phyloP scores from a whole-genome alignment of 2,797 vertebrate genomes.

The Craterocephalus amniculus region DNA sequence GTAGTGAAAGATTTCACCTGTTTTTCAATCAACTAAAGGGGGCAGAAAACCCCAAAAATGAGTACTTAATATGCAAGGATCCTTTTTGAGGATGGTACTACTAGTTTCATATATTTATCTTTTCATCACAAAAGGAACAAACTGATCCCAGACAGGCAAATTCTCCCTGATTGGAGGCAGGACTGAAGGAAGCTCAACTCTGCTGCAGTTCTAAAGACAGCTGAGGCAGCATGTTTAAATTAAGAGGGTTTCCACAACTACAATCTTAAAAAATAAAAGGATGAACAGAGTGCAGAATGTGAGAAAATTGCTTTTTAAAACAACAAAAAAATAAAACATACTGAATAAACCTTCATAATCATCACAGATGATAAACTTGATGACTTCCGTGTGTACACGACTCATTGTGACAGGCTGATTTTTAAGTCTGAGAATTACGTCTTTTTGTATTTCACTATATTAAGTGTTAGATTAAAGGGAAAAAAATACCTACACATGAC shows the following conservation, averaged over 20 bases:
- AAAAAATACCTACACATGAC: not conserved
- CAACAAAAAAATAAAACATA: not conserved
- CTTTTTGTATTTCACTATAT: too few species aligned
- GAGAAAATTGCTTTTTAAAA: not conserved
- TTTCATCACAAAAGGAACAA: not conserved
- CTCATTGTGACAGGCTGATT: too few species aligned
- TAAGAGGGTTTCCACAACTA: not conserved
- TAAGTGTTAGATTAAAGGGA: too few species aligned
- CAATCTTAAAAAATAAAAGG: slow-evolving; percentile 10
- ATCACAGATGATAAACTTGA: not conserved
- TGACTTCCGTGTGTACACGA: not conserved
- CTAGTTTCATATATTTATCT: not conserved
- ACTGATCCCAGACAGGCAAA: not conserved
- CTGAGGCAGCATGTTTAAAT: not conserved
- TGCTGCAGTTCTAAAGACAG: not conserved
- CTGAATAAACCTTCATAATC: slow-evolving; percentile 26
- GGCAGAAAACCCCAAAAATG: not conserved
- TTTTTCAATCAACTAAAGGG: not conserved
- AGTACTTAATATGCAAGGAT: not conserved
- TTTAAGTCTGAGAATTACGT: not conserved
- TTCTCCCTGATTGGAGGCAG: not conserved
- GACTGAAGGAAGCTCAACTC: not conserved
- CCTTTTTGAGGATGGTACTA: not conserved
- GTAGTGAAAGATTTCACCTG: not conserved
- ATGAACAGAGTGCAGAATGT: slow-evolving; percentile 28